Evolutionary conservation across 2,888 invertebrate genomes (phyloP).

Genomic region (Drosophila cognata): DNA sequence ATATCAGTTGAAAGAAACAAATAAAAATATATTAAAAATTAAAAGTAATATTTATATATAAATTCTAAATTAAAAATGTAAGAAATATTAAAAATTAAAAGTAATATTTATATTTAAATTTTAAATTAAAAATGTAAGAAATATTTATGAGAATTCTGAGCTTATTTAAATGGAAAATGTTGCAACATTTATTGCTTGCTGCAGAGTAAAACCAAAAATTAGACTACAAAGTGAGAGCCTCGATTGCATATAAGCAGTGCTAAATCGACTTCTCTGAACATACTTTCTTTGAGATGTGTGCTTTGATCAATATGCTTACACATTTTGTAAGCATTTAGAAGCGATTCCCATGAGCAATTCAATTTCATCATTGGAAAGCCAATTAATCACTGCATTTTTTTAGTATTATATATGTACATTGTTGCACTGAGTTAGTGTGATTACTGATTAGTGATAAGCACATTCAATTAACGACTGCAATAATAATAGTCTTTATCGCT

Average conservation of each 20-base stretch:
- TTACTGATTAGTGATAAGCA: conserved; percentile 9
- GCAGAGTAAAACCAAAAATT: background rate
- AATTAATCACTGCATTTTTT: conserved; percentile 8
- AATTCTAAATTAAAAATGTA: no score
- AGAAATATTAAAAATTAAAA: background rate
- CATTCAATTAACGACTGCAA: background rate
- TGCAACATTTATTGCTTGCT: background rate
- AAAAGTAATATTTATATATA: no score
- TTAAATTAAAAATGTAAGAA: no score
- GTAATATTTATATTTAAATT: no score
- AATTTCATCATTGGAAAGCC: conserved; percentile 1
- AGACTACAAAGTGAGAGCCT: background rate
- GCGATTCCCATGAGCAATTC: background rate
- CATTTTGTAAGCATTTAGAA: background rate
- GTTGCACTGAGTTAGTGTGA: background rate
- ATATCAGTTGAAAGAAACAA: no score
- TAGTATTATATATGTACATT: background rate
- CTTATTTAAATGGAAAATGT: background rate
- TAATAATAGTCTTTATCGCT: conserved; percentile 1
- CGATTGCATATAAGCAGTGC: background rate
- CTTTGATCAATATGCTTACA: background rate
- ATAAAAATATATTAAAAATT: no score
- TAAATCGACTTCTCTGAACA: background rate
- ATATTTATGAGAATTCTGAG: background rate
- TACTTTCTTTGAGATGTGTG: background rate